These are phyloP conservation scores for Agrochola macilenta DNA, from an alignment of 2,888 invertebrate species.

Conservation along the genomic window DNA sequence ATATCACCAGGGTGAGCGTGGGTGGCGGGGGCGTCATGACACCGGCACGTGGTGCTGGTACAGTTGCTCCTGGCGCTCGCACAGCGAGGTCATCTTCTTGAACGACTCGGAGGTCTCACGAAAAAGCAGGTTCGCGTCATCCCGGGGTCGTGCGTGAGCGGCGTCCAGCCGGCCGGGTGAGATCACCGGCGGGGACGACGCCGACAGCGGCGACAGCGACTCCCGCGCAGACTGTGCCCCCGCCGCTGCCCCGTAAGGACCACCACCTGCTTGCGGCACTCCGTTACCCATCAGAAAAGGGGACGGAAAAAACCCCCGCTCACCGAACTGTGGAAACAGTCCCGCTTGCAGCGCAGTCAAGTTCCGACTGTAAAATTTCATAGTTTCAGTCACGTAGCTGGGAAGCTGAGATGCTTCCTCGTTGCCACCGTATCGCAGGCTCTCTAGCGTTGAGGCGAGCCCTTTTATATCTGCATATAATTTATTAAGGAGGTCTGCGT, in stretches of 20 bases:
- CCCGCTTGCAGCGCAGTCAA: conserved; percentile 86
- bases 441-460: conserved; percentile 91
- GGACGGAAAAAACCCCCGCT: conserved; percentile 85
- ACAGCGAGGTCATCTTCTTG: conserved; percentile 89
- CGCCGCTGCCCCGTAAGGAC: conserved; percentile 84
- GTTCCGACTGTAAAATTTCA: conserved; percentile 89
- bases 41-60: conserved; percentile 90
- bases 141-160: conserved; percentile 84
- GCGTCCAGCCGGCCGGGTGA: conserved; percentile 87
- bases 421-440: conserved; percentile 90
- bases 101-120: conserved; percentile 89
- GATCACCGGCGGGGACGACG: conserved; percentile 87
- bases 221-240: conserved; percentile 85
- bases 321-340: conserved; percentile 84
- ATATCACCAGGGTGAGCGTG: conserved; percentile 86
- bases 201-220: conserved; percentile 87
- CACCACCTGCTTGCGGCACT: conserved; percentile 78
- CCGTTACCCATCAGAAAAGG: conserved; percentile 87
- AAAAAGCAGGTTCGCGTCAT: conserved; percentile 89
- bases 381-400: conserved; percentile 87
- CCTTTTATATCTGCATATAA: conserved; percentile 94
- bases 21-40: conserved; percentile 86
- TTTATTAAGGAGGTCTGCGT: conserved; percentile 95
- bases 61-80: conserved; percentile 89
- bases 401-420: conserved; percentile 86